Percentiles rank a stretch among this genome's conserved stretches.
These are phyloP conservation scores for Rhagoletis zephyria DNA, from an alignment of 1,140 invertebrate species.

Conservation along the genomic window DNA sequence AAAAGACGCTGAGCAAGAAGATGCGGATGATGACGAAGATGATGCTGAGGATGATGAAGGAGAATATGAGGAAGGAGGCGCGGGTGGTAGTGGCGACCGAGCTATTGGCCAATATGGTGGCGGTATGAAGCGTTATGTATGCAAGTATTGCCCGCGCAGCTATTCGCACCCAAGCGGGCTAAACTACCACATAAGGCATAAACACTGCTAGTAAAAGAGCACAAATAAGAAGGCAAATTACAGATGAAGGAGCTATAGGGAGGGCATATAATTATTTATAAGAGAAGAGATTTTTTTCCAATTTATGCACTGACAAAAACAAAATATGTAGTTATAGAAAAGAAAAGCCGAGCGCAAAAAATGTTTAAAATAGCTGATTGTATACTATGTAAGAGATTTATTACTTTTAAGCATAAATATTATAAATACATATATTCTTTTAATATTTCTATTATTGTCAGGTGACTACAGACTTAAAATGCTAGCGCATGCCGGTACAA, in stretches of 20 bases:
- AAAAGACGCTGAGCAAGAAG: neutral
- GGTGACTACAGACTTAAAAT: slow-evolving; percentile 2
- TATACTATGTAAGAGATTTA: slow-evolving; percentile 3
- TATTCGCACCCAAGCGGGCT: slow-evolving; percentile 42
- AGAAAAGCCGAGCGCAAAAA: neutral
- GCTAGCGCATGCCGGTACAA: neutral
- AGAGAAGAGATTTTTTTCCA: neutral
- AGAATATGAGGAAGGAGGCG: neutral
- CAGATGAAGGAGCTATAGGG: neutral
- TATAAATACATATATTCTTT: neutral
- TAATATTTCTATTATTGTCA: neutral
- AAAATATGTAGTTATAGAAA: neutral
- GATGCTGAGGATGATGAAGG: neutral
- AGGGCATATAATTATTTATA: neutral
- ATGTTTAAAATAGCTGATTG: neutral
- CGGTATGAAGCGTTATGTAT: slow-evolving; percentile 9
- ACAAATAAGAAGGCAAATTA: too few relatives aligned
- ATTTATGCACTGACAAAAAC: neutral
- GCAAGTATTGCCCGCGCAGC: slow-evolving; percentile 20
- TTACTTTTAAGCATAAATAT: neutral
- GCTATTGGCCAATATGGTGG: neutral
- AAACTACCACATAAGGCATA: slow-evolving; percentile 39
- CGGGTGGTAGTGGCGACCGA: neutral
- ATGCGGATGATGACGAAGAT: neutral
- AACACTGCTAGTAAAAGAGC: slow-evolving; percentile 32